Conservation (phyloP, 37 sponge, comb jelly and placozoan species). For the Sycon ciliatum region DNA sequence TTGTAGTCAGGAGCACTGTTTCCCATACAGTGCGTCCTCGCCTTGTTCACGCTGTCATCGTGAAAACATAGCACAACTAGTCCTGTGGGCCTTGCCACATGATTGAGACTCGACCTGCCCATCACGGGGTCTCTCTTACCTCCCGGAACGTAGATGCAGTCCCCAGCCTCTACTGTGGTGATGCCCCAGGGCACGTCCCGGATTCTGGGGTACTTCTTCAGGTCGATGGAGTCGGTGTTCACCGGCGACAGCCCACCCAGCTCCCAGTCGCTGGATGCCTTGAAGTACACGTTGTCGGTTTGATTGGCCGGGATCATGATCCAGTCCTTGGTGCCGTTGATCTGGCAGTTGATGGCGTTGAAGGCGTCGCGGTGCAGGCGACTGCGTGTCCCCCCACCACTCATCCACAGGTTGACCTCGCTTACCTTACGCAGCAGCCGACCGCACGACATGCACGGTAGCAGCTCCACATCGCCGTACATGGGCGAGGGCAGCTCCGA, state of each 20-base stretch:
- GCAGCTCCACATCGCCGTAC: constrained; percentile 16
- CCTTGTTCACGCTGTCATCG: no score
- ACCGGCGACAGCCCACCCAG: background rate
- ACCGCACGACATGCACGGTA: constrained; percentile 20
- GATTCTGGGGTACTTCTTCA: background rate
- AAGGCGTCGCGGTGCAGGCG: constrained; percentile 12
- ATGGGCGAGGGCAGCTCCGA: constrained; percentile 13
- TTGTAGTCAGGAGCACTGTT: no score
- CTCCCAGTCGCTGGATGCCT: background rate
- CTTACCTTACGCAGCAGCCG: background rate
- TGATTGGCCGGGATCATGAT: constrained; percentile 2
- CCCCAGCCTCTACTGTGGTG: background rate
- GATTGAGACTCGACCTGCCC: no score
- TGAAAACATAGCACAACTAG: no score
- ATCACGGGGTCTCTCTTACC: constrained; percentile 10
- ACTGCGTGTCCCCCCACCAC: constrained; percentile 17
- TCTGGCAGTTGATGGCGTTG: constrained; percentile 12
- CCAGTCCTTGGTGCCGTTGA: constrained; percentile 26
- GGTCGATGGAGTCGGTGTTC: background rate
- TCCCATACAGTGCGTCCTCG: no score
- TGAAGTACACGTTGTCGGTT: background rate
- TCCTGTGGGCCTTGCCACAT: no score
- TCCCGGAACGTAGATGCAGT: constrained; percentile 17
- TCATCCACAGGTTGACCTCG: constrained; percentile 26
- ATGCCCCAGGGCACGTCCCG: background rate